These are phyloP conservation scores for Ypsolopha sequella DNA, from an alignment of 2,888 invertebrate species.

Conservation along the genomic window DNA sequence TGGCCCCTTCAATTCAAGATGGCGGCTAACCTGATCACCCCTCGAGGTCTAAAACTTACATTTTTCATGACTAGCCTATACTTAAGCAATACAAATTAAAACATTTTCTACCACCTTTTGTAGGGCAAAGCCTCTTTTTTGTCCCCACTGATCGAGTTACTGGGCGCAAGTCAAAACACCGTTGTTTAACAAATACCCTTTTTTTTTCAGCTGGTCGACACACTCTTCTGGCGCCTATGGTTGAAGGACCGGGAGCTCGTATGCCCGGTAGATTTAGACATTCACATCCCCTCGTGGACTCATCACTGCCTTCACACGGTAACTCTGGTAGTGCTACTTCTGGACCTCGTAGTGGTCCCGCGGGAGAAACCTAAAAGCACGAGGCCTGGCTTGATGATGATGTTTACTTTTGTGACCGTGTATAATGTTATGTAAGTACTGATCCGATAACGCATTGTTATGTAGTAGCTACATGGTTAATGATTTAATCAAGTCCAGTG, in stretches of 20 bases:
- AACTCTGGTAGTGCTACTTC: slow-evolving; percentile 30
- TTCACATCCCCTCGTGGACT: slow-evolving; percentile 38
- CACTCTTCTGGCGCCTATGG: slow-evolving; percentile 53
- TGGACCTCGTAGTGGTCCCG: slow-evolving; percentile 39
- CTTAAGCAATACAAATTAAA: no score
- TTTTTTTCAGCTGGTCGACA: slow-evolving; percentile 40
- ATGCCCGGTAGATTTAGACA: slow-evolving; percentile 32
- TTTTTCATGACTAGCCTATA: no score
- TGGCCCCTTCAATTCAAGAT: no score
- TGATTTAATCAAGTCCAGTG: no score
- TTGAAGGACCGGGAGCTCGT: slow-evolving; percentile 34
- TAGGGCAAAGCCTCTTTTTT: no score
- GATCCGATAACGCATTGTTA: no score
- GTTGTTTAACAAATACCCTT: background rate
- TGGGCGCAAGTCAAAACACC: background rate
- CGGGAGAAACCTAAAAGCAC: slow-evolving; percentile 33
- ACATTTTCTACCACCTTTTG: no score
- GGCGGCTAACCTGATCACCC: no score
- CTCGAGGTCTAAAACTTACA: no score
- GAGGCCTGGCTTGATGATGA: slow-evolving; percentile 20
- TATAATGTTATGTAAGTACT: slow-evolving; percentile 43
- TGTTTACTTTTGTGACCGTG: slow-evolving; percentile 23
- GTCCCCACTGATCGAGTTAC: no score
- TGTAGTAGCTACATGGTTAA: no score
- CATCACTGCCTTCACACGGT: slow-evolving; percentile 55